These are phyloP conservation scores for Callionymus lyra DNA, from an alignment of 2,113 vertebrate genomes.

Conservation along the genomic window DNA sequence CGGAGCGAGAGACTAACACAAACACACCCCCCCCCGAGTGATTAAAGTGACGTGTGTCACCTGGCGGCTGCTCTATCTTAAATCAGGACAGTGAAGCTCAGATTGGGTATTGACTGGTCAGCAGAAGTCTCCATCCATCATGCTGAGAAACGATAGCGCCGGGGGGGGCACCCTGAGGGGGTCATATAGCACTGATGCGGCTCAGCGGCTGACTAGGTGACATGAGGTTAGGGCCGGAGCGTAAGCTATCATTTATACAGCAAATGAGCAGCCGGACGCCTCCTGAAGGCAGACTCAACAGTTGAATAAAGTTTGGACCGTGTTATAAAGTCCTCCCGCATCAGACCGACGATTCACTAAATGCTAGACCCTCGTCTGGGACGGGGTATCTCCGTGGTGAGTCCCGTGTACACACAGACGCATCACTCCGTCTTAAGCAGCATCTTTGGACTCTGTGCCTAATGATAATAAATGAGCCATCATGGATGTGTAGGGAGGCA, in stretches of 20 bases:
- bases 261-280: conserved; percentile 7
- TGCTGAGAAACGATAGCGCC: conserved; percentile 54
- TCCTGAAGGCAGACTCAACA: conserved; percentile 14
- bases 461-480: conserved; percentile 72
- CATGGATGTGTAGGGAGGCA: conserved; percentile 57
- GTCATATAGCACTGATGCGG: conserved; percentile 44
- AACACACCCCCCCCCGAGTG: conserved; percentile 40
- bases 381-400: too few species aligned
- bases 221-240: conserved; percentile 37
- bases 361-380: too few species aligned
- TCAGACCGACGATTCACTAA: too few species aligned
- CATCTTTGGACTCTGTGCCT: conserved; percentile 66
- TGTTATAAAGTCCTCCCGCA: too few species aligned
- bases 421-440: conserved; percentile 41
- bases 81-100: conserved; percentile 66
- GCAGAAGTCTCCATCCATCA: conserved; percentile 66
- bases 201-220: conserved; percentile 39
- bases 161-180: conserved; percentile 43
- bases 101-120: conserved; percentile 68
- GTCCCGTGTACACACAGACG: not conserved
- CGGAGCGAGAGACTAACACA: conserved; percentile 41
- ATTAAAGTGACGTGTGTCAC: conserved; percentile 65
- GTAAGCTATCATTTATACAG: conserved; percentile 25
- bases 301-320: too few species aligned
- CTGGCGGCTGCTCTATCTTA: conserved; percentile 62